Evolutionary conservation across 2,888 invertebrate genomes (phyloP).

Genomic region (Eucriotettix oculatus): DNA sequence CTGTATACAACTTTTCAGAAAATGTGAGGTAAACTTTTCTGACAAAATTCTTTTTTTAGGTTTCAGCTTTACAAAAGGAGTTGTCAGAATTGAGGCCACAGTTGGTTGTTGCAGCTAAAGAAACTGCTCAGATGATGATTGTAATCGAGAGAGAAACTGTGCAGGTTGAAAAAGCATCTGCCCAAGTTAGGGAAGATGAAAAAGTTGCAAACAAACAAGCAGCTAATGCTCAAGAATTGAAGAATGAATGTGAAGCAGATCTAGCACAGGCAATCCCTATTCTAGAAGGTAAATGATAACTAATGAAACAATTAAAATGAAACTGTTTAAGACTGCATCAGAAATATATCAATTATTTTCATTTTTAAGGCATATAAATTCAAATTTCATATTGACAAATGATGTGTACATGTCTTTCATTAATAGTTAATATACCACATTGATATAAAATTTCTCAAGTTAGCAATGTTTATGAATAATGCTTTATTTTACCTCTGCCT

Average conservation of each 20-base stretch:
- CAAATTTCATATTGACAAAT: neutral
- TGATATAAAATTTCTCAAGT: no score
- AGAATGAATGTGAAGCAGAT: slow-evolving; percentile 84
- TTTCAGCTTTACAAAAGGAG: slow-evolving; percentile 58
- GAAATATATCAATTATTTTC: neutral
- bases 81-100: slow-evolving; percentile 57
- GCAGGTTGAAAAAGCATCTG: slow-evolving; percentile 62
- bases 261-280: slow-evolving; percentile 75
- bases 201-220: slow-evolving; percentile 77
- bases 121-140: slow-evolving; percentile 57
- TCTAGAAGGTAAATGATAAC: slow-evolving; percentile 35
- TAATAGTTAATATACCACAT: no score
- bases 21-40: neutral
- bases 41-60: slow-evolving; percentile 24
- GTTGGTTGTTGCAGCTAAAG: slow-evolving; percentile 50
- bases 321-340: neutral
- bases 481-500: no score
- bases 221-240: slow-evolving; percentile 62
- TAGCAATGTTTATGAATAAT: no score
- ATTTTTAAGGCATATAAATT: neutral
- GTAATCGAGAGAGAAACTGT: slow-evolving; percentile 58
- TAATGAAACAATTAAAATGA: neutral
- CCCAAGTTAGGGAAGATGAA: slow-evolving; percentile 71
- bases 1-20: no score
- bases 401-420: no score